Conservation (phyloP, 1,140 invertebrate genomes). For the Drosophila asahinai region DNA sequence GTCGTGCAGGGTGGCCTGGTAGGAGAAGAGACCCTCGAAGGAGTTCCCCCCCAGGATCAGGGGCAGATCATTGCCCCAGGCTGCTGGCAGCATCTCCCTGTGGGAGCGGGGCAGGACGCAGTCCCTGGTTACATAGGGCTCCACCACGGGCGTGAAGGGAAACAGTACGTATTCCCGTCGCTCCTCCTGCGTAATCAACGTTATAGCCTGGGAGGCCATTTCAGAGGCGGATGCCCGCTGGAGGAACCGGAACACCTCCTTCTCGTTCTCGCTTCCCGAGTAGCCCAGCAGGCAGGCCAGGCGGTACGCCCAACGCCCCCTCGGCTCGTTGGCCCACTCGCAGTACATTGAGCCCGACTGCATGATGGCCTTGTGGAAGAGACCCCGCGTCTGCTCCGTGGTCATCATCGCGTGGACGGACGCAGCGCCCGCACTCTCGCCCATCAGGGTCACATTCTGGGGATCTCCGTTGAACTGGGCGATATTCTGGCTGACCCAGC, state of each 20-base stretch:
- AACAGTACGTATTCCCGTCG: slow-evolving; percentile 51
- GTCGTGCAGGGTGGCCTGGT: slow-evolving; percentile 48
- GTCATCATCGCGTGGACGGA: slow-evolving; percentile 67
- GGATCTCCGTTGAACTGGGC: slow-evolving; percentile 79
- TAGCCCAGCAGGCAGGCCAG: slow-evolving; percentile 69
- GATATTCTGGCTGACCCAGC: slow-evolving; percentile 84
- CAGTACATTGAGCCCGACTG: slow-evolving; percentile 87
- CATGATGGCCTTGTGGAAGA: slow-evolving; percentile 87
- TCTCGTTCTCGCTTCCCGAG: slow-evolving; percentile 77
- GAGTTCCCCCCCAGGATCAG: slow-evolving; percentile 82
- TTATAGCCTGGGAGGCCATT: slow-evolving; percentile 17
- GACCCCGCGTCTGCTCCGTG: slow-evolving; percentile 82
- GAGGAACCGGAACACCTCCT: slow-evolving; percentile 82
- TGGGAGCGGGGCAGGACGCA: slow-evolving; percentile 71
- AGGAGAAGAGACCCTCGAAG: slow-evolving; percentile 81
- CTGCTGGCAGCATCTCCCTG: slow-evolving; percentile 62
- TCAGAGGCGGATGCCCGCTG: slow-evolving; percentile 41
- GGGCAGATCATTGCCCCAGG: slow-evolving; percentile 84
- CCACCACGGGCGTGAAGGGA: slow-evolving; percentile 82
- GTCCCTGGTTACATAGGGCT: slow-evolving; percentile 69
- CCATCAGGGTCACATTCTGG: slow-evolving; percentile 78
- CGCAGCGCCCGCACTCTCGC: slow-evolving; percentile 80
- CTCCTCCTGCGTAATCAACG: slow-evolving; percentile 45
- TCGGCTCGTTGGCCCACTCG: slow-evolving; percentile 65
- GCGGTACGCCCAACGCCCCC: slow-evolving; percentile 48